These are phyloP conservation scores for Philereme transversata DNA, from an alignment of 2,888 invertebrate species.

Conservation along the genomic window DNA sequence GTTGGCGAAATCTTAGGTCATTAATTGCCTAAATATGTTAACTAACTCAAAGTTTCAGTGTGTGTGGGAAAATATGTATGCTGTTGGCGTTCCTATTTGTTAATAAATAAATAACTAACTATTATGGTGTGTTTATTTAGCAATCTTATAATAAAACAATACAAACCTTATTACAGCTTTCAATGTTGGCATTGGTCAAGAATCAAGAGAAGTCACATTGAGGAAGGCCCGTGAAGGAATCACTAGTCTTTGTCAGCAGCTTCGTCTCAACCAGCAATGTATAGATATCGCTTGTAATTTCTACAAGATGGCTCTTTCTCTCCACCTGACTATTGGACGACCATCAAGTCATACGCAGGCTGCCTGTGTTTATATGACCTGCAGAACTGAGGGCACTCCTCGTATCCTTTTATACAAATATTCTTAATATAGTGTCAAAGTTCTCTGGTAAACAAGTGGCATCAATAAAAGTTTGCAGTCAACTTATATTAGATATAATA, in stretches of 20 bases:
- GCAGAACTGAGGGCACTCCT: slow-evolving; percentile 96
- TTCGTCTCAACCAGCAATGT: slow-evolving; percentile 94
- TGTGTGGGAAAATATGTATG: too few relatives aligned
- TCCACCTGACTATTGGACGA: slow-evolving; percentile 95
- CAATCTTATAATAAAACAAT: slow-evolving; percentile 44
- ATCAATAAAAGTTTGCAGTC: too few relatives aligned
- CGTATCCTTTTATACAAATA: slow-evolving; percentile 87
- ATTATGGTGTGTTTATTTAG: too few relatives aligned
- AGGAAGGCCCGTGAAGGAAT: slow-evolving; percentile 95
- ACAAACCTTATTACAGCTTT: slow-evolving; percentile 81
- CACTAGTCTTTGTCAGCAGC: slow-evolving; percentile 92
- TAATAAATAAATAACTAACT: too few relatives aligned
- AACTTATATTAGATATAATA: too few relatives aligned
- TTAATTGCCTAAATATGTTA: too few relatives aligned
- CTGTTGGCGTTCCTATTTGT: too few relatives aligned
- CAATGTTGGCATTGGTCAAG: slow-evolving; percentile 91
- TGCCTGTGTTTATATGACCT: slow-evolving; percentile 98
- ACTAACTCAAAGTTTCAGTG: too few relatives aligned
- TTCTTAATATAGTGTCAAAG: too few relatives aligned
- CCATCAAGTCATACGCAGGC: slow-evolving; percentile 96
- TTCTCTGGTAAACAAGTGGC: too few relatives aligned
- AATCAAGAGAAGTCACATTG: slow-evolving; percentile 96
- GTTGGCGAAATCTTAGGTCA: too few relatives aligned
- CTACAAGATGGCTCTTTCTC: slow-evolving; percentile 94
- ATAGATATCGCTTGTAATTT: slow-evolving; percentile 97